These are phyloP conservation scores for Tyto alba DNA, from an alignment of 2,113 vertebrate species.

Conservation along the genomic window DNA sequence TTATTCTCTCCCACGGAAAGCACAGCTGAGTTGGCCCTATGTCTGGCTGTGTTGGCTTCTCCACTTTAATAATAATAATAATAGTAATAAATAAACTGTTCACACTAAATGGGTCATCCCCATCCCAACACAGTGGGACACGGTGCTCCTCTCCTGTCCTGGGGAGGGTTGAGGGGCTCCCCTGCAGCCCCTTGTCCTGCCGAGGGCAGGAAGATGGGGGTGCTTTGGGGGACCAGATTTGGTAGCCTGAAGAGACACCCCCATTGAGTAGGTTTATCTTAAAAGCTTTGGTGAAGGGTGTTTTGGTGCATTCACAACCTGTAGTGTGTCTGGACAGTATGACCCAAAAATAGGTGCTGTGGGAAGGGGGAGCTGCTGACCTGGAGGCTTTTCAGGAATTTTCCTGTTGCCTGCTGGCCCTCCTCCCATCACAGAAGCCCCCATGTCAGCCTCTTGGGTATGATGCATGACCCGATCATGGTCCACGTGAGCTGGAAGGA, in stretches of 20 bases:
- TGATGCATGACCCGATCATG: not conserved
- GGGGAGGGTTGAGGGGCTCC: not conserved
- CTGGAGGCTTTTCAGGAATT: not conserved
- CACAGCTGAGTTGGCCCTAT: not conserved
- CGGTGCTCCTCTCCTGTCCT: not conserved
- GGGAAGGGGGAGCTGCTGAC: not conserved
- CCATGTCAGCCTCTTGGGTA: not conserved
- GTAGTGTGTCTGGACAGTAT: not conserved
- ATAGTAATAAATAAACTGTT: conserved; percentile 27
- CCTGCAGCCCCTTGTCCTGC: not conserved
- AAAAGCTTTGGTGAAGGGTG: not conserved
- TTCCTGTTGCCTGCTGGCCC: not conserved
- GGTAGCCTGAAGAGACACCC: accelerated
- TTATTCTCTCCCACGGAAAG: conserved; percentile 59
- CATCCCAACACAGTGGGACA: accelerated
- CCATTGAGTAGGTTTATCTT: not conserved
- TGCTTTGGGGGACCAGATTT: not conserved
- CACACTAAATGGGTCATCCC: not conserved
- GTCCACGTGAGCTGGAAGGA: not conserved
- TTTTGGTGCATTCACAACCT: not conserved
- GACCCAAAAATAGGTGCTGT: not conserved
- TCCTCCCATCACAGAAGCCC: not conserved
- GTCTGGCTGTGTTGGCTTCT: conserved; percentile 38
- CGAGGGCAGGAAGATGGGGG: not conserved
- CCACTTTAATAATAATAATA: not conserved